Percentiles rank a stretch among this genome's conserved stretches.
phyloP scores from a whole-genome alignment of 2,888 invertebrate species.

The Ophonus ardosiacus region DNA sequence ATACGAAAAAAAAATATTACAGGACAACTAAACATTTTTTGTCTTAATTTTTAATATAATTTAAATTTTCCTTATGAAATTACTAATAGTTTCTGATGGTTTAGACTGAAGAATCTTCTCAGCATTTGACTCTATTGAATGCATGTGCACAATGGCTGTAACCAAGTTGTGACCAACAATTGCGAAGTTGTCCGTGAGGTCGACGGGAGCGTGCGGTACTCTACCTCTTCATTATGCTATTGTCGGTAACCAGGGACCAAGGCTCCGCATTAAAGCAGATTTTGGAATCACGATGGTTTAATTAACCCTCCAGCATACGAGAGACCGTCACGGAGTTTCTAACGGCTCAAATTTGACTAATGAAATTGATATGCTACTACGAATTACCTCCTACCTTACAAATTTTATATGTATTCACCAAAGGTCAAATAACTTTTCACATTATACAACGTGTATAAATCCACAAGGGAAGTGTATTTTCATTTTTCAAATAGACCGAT shows the following conservation, averaged over 20 bases:
- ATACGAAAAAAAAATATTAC: too few relatives aligned
- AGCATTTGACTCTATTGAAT: not conserved
- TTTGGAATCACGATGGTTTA: constrained; percentile 41
- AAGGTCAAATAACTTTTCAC: not conserved
- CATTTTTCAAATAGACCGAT: too few relatives aligned
- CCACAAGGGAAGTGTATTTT: not conserved
- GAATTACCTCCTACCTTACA: not conserved
- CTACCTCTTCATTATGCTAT: constrained; percentile 38
- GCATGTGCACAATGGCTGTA: constrained; percentile 9
- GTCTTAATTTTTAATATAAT: too few relatives aligned
- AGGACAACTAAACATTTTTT: too few relatives aligned
- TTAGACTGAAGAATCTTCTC: not conserved
- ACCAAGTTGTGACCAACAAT: constrained; percentile 42
- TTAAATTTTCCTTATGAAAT: too few relatives aligned
- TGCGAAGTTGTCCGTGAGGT: constrained; percentile 12
- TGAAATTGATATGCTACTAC: constrained; percentile 21
- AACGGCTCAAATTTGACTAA: constrained; percentile 13
- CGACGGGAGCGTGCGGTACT: not conserved
- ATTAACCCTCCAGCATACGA: constrained; percentile 22
- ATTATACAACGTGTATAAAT: not conserved
- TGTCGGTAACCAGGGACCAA: constrained; percentile 40
- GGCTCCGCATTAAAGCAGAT: constrained; percentile 35
- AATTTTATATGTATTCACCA: not conserved
- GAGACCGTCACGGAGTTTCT: not conserved
- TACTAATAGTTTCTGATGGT: not conserved